Evolutionary conservation across 2,888 invertebrate species (phyloP).

Genomic region (Myathropa florea): DNA sequence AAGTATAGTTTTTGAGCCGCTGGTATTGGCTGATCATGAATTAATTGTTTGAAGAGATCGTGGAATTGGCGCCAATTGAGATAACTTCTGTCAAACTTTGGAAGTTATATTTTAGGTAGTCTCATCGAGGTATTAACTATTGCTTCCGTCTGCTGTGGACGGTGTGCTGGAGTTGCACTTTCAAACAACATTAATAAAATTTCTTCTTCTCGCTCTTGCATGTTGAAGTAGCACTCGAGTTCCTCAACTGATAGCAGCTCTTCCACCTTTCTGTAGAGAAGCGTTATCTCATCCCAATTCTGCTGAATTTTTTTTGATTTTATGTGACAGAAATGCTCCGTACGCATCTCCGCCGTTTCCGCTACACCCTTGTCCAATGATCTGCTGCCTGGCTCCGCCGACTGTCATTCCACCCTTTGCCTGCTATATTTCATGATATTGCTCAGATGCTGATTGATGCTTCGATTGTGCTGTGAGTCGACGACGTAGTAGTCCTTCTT

Average conservation of each 20-base stretch:
- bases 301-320: neutral
- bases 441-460: too few relatives aligned
- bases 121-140: slow-evolving; percentile 1
- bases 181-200: neutral
- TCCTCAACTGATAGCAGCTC: neutral
- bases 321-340: neutral
- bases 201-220: neutral
- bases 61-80: neutral
- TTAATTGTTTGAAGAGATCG: slow-evolving; percentile 1
- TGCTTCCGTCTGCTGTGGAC: neutral
- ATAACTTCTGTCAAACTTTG: too few relatives aligned
- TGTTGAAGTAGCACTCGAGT: neutral
- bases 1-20: neutral
- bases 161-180: neutral
- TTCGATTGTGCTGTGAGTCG: too few relatives aligned
- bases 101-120: slow-evolving; percentile 9
- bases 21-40: neutral
- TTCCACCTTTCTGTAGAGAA: neutral
- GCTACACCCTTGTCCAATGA: neutral
- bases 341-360: neutral
- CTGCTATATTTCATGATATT: too few relatives aligned
- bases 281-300: slow-evolving; percentile 4
- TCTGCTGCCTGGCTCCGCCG: neutral
- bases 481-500: too few relatives aligned
- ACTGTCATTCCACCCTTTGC: neutral